These are phyloP conservation scores for Ciconia maguari DNA, from an alignment of 2,113 vertebrate genomes.

Conservation along the genomic window DNA sequence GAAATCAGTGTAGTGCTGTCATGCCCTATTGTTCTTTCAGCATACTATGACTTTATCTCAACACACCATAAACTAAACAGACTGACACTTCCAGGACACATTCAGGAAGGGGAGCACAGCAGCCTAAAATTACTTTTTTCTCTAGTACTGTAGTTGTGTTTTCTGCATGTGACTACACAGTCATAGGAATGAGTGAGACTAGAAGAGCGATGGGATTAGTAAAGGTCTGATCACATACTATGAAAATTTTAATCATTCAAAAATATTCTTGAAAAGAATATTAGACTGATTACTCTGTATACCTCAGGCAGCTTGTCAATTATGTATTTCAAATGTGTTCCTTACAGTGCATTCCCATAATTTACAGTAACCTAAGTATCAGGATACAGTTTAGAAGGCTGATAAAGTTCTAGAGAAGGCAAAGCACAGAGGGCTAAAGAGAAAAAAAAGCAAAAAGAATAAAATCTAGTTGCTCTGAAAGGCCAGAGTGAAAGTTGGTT, in stretches of 20 bases:
- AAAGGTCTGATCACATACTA: neutral
- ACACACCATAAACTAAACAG: neutral
- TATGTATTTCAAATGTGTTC: neutral
- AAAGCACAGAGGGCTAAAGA: neutral
- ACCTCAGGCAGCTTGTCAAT: neutral
- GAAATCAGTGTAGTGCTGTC: neutral
- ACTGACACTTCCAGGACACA: slow-evolving; percentile 4
- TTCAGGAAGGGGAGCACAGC: neutral
- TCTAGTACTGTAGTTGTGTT: neutral
- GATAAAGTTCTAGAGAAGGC: neutral
- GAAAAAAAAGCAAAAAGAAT: neutral
- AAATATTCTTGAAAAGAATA: neutral
- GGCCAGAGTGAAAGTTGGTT: neutral
- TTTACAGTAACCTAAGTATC: neutral
- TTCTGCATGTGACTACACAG: neutral
- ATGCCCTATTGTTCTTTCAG: slow-evolving; percentile 14
- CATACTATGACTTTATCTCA: neutral
- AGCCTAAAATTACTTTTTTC: neutral
- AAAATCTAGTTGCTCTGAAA: neutral
- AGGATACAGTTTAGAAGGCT: neutral
- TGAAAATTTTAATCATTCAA: neutral
- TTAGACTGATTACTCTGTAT: neutral
- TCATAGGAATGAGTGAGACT: neutral
- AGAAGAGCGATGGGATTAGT: neutral
- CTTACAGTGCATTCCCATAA: neutral